phyloP scores from a whole-genome alignment of 1,140 invertebrate species.

The Drosophila sturtevanti region DNA sequence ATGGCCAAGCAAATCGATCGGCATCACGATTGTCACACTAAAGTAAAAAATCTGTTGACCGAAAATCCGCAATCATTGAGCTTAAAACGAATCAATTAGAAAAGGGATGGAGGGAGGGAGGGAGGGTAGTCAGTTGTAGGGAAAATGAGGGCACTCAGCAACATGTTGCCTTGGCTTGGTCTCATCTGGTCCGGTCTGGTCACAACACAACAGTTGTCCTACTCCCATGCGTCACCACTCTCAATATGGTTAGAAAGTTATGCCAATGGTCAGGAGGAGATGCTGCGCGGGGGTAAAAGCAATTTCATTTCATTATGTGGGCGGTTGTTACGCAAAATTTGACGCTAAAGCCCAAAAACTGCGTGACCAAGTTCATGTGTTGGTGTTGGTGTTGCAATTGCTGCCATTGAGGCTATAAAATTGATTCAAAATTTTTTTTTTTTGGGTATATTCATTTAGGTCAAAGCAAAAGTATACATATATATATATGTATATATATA shows the following conservation, averaged over 20 bases:
- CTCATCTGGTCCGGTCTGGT: background rate
- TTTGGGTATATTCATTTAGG: background rate
- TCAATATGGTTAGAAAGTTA: conserved; percentile 18
- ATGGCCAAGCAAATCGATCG: conserved; percentile 28
- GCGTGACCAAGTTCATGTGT: conserved; percentile 24
- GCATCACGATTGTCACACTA: conserved; percentile 19
- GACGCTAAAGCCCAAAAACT: conserved; percentile 25
- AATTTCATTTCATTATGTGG: conserved; percentile 24
- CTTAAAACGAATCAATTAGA: conserved; percentile 63
- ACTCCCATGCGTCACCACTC: background rate
- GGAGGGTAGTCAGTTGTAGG: background rate
- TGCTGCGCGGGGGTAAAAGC: conserved; percentile 21
- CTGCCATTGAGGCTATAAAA: conserved; percentile 18
- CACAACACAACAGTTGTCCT: background rate
- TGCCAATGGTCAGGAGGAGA: background rate
- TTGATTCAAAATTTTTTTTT: conserved; percentile 18
- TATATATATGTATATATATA: background rate
- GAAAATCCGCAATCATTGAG: conserved; percentile 54
- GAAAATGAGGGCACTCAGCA: background rate
- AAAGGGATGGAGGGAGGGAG: background rate
- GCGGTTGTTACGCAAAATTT: conserved; percentile 39
- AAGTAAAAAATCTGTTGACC: conserved; percentile 12
- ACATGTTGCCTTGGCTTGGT: background rate
- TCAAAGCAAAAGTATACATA: background rate
- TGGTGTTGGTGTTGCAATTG: background rate